These are phyloP conservation scores for Crax fasciolata DNA, from an alignment of 2,797 vertebrate species.

Conservation along the genomic window DNA sequence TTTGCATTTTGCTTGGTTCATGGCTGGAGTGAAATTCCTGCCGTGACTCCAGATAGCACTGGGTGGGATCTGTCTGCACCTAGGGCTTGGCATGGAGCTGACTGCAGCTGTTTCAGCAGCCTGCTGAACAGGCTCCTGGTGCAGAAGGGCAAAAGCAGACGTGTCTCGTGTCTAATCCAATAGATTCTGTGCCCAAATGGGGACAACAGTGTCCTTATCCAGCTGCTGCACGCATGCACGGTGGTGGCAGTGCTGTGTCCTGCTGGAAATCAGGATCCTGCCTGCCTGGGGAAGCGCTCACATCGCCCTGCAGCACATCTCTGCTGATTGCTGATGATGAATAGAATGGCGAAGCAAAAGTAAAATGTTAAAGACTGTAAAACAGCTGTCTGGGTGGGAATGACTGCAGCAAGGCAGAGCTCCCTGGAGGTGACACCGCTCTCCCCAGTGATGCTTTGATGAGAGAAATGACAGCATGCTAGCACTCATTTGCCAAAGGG, in stretches of 20 bases:
- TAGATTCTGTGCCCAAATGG: neutral
- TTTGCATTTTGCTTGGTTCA: neutral
- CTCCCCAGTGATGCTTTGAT: constrained; percentile 66
- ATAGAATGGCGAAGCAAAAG: constrained; percentile 27
- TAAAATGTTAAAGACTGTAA: neutral
- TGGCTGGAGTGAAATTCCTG: neutral
- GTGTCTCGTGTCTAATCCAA: neutral
- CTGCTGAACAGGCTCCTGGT: neutral
- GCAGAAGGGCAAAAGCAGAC: neutral
- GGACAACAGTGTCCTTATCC: neutral
- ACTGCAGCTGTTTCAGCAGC: neutral
- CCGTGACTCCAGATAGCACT: neutral
- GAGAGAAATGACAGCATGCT: constrained; percentile 65
- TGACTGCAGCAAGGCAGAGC: neutral
- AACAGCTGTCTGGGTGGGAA: neutral
- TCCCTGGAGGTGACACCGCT: neutral
- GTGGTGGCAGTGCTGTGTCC: neutral
- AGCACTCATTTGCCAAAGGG: constrained; percentile 31
- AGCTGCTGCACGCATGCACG: neutral
- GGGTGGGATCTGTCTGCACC: neutral
- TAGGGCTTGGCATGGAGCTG: neutral
- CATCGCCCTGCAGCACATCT: neutral
- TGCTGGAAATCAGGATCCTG: neutral
- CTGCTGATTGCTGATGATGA: constrained; percentile 21
- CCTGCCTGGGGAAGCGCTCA: neutral